Evolutionary conservation across 2,888 invertebrate genomes (phyloP), one percentile per base, ranked within the genome.

Genomic region (Bellardia pandia): DNA sequence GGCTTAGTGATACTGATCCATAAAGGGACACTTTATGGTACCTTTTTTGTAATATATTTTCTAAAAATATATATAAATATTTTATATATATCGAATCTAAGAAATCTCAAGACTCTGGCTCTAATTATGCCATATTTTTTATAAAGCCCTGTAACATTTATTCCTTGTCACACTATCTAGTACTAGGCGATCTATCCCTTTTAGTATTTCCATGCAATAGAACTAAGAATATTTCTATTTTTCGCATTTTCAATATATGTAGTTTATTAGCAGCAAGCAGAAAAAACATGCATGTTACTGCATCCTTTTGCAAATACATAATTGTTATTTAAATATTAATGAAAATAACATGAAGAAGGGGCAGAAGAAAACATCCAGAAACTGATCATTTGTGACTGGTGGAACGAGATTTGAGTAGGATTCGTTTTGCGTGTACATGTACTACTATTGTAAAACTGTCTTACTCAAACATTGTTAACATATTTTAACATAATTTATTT

Each of bases 401-500:
- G 23, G 11, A 60, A 45, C 8, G 8, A 40, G 11, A 62, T 79
- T 58, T 85, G 85, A 56, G 85, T 85, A 85, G 85, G 79, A 80
- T 85, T 80, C 64, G 42, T 62, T 75, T 76, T 75, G 69, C 79
- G 16, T 69, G 45, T 75, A 75, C 79, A 74, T 74, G 66, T 72
- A 40, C 83, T 23, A 14, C 66, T 56, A 69, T 62, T 75, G 79
- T 85, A 75, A 78, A 71, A 68, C 79, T 85, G 85, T 85, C 85
- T 76, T 45, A 68, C 42, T 48, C 69, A 53, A 85, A 75, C 60
- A 79, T 75, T 79, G 74, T 69, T 42, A 74, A 79, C 79, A 85
- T 85, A 75, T 85, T 85, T 79, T 60, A 80, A 69, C 51, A 85
- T 75, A 85, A 85, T 80, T 85, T 85, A 85, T 85, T 69, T 69